phyloP scores from a whole-genome alignment of 2,113 vertebrate species.

The Nycticebus coucang region DNA sequence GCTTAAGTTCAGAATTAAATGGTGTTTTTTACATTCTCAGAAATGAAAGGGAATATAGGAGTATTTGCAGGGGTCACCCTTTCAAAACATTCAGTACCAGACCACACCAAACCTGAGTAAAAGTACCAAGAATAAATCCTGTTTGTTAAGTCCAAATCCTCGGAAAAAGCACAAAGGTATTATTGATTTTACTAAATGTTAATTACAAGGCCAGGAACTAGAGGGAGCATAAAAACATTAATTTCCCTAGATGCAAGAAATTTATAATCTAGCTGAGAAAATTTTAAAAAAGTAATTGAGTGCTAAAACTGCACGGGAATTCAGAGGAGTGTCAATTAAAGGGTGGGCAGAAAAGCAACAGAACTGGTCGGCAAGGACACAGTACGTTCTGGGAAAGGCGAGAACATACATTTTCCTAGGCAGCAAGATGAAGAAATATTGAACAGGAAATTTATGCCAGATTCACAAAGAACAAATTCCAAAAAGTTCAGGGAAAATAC shows the following conservation, averaged over 20 bases:
- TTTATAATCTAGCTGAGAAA: neutral
- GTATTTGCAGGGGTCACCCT: neutral
- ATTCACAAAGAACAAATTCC: conserved; percentile 17
- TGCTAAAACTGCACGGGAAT: neutral
- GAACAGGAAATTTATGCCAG: neutral
- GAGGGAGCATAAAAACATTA: neutral
- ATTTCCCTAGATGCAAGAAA: neutral
- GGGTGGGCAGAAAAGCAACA: neutral
- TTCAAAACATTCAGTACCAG: neutral
- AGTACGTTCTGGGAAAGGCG: neutral
- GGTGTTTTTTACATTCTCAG: neutral
- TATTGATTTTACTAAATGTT: neutral
- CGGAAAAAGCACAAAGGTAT: neutral
- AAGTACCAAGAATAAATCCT: neutral
- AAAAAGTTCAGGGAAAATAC: neutral
- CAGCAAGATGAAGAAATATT: neutral
- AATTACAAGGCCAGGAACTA: neutral
- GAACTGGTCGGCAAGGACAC: neutral
- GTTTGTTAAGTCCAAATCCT: neutral
- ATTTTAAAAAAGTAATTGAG: neutral
- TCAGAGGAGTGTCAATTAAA: neutral
- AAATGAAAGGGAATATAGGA: neutral
- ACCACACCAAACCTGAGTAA: neutral
- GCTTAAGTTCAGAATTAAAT: neutral
- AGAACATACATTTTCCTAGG: neutral